A percentile compares a stretch with the other conserved stretches of the same genome.
These are phyloP conservation scores for Mormyrus proboscirostris DNA, from an alignment of 2,797 vertebrate species.

Conservation along the genomic window DNA sequence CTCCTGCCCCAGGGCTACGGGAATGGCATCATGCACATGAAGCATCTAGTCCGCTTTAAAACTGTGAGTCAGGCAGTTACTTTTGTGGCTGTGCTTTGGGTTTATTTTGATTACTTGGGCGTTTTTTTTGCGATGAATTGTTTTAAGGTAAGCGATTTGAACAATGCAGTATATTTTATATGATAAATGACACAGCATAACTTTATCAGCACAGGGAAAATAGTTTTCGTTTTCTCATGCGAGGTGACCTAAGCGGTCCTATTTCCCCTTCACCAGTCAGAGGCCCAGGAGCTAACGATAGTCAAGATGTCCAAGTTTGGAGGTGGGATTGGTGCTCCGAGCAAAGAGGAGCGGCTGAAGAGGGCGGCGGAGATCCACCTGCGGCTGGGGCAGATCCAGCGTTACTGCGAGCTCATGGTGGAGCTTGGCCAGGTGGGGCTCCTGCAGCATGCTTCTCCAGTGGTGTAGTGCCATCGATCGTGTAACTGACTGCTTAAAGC, in stretches of 20 bases:
- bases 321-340: conserved; percentile 86
- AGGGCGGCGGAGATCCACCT: conserved; percentile 93
- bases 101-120: neutral
- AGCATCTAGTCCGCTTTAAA: conserved; percentile 85
- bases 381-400: conserved; percentile 85
- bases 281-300: conserved; percentile 92
- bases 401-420: conserved; percentile 97
- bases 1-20: conserved; percentile 85
- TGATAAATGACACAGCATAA: neutral
- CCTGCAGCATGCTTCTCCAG: neutral
- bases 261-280: conserved; percentile 63
- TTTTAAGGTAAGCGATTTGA: neutral
- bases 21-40: conserved; percentile 93
- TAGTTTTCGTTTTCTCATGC: neutral
- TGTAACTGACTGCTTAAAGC: neutral
- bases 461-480: neutral
- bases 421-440: conserved; percentile 90
- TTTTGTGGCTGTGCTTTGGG: neutral
- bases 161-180: neutral
- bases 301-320: conserved; percentile 97
- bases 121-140: neutral
- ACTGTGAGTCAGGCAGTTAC: conserved; percentile 62
- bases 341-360: conserved; percentile 84
- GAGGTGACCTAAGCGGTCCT: neutral
- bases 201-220: neutral